Evolutionary conservation across 1,140 invertebrate species (phyloP), one percentile per base, ranked within the genome.

Genomic region (Caenorhabditis tropicalis): DNA sequence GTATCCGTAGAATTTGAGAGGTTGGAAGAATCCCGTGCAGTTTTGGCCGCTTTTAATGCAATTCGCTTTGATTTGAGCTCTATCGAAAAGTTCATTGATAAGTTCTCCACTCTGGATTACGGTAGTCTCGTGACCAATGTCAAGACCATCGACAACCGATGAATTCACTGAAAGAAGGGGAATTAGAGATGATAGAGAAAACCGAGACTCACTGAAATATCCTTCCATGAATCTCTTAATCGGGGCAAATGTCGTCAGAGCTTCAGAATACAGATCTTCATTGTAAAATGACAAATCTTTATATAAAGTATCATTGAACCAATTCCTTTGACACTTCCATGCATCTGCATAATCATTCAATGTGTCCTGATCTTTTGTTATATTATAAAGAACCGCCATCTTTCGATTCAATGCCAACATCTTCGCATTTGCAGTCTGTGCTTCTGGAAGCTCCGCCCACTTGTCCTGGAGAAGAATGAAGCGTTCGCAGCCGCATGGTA

Each of bases 321-420:
- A 74, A 12, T 74, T 74, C 33, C 65, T 74, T 15, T 74, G 65
- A 24, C 65, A 74, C 24, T 43, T 74, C 65, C 65, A 74, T 9
- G 65, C 36, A 24, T 74, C 65, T 5, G 65, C 2, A 24, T 74
- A 74, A 15, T 3, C 3, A 10, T 9, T 12, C 6, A 74, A 74
- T 2, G 10, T n/a, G 1, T 43, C 19, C 10, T 29, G 36, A 10
- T 46, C 2, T 12, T 74, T n/a, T 4, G 65, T 74, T 6, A 74
- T 10, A 46, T 74, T 74, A 36, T 36, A 74, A 4, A 43, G n/a
- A 4, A n/a, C 65, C 10, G 65, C 65, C 10, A 74, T 15, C 12
- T n/a, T 12, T 2, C 5, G 19, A 36, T 74, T 74, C 65, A 74
- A 19, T 1, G 65, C n/a, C 10, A 74, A 4, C 33, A 43, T 74